Conservation (phyloP, 2,888 invertebrate species). For the Acronicta alni region DNA sequence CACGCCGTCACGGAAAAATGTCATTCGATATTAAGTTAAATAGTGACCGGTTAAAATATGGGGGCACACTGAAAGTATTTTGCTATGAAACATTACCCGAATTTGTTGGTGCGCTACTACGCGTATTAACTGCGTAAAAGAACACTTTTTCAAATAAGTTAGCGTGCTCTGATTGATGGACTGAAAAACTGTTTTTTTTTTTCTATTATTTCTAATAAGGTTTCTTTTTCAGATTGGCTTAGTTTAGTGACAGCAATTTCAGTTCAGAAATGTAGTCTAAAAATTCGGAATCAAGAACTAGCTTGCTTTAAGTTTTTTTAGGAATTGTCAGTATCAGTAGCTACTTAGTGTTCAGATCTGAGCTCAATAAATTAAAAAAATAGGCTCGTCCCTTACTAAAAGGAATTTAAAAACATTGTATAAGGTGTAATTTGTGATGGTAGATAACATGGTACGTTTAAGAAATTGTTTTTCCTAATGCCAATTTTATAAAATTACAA, state of each 20-base stretch:
- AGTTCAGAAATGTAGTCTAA: background rate
- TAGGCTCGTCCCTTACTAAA: no score
- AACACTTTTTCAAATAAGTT: constrained; percentile 20
- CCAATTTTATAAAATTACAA: background rate
- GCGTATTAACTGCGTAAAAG: constrained; percentile 27
- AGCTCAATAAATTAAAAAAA: no score
- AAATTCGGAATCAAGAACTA: no score
- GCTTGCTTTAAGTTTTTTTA: no score
- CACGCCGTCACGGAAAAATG: constrained; percentile 50
- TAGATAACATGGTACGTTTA: no score
- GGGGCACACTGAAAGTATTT: constrained; percentile 26
- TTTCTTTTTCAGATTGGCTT: no score
- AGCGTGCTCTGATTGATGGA: constrained; percentile 27
- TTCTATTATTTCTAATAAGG: background rate
- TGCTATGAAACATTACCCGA: constrained; percentile 26
- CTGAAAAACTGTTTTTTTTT: background rate
- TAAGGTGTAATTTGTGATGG: no score
- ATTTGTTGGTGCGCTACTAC: constrained; percentile 21
- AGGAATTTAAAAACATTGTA: no score
- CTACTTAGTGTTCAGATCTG: no score
- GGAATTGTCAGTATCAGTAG: no score
- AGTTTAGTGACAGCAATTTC: no score
- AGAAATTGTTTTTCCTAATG: background rate
- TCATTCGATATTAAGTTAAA: constrained; percentile 44
- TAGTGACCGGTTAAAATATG: constrained; percentile 33